Evolutionary conservation across 1,140 invertebrate species (phyloP).

Genomic region (Ptiloglossa arizonensis): DNA sequence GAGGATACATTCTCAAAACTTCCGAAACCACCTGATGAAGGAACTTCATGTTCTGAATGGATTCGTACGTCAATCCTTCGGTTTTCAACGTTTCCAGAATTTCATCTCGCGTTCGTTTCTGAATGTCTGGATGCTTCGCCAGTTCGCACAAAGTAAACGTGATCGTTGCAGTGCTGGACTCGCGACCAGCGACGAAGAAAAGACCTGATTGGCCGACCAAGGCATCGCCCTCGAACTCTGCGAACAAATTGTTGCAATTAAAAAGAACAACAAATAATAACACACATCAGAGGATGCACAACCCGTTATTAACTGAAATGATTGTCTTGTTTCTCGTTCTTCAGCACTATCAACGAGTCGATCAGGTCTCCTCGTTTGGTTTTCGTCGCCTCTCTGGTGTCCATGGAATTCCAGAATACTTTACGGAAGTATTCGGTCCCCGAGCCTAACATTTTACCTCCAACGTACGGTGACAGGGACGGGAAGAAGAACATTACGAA

Average conservation of each 20-base stretch:
- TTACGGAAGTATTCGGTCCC: slow-evolving; percentile 60
- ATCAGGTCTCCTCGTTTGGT: slow-evolving; percentile 76
- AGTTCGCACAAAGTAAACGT: slow-evolving; percentile 76
- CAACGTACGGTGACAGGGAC: neutral
- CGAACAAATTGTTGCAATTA: neutral
- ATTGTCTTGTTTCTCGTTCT: slow-evolving; percentile 71
- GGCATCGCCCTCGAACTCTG: slow-evolving; percentile 61
- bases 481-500: slow-evolving; percentile 42
- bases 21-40: slow-evolving; percentile 67
- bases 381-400: slow-evolving; percentile 69
- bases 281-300: slow-evolving; percentile 40
- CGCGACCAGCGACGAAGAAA: slow-evolving; percentile 82
- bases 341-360: slow-evolving; percentile 75
- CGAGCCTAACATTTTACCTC: slow-evolving; percentile 1
- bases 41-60: slow-evolving; percentile 66
- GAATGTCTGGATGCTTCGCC: slow-evolving; percentile 67
- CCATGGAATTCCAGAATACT: slow-evolving; percentile 75
- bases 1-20: slow-evolving; percentile 82
- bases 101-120: slow-evolving; percentile 82
- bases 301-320: slow-evolving; percentile 80
- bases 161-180: slow-evolving; percentile 81
- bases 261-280: neutral
- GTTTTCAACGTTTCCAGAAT: slow-evolving; percentile 78
- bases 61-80: slow-evolving; percentile 60
- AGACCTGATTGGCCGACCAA: slow-evolving; percentile 71